Percentiles rank a stretch among this genome's conserved stretches.
Conservation (phyloP, 2,113 vertebrate species). For the Psittacula cyanocephala region DNA sequence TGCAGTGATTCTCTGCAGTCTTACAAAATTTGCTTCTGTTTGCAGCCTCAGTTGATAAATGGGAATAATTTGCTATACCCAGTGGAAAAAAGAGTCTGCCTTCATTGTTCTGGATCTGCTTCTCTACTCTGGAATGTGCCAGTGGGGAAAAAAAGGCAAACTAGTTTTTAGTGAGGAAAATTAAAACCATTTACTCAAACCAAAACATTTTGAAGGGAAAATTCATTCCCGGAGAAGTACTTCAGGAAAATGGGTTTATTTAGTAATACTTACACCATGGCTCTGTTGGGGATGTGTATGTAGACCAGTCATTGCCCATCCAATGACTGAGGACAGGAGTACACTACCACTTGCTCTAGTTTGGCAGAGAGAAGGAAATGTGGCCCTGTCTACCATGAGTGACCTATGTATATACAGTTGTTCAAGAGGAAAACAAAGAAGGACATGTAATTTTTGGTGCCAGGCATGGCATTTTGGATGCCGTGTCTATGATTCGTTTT, state of each 20-base stretch:
- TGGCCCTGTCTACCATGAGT: not conserved
- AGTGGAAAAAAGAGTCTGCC: not conserved
- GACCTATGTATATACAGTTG: accelerated
- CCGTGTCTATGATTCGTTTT: not conserved
- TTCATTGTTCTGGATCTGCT: not conserved
- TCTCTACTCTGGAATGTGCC: not conserved
- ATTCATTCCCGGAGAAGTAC: not conserved
- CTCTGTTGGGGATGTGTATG: not conserved
- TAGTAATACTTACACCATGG: not conserved
- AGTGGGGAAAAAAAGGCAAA: not conserved
- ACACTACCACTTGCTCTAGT: accelerated
- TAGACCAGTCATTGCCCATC: not conserved
- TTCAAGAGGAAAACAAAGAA: not conserved
- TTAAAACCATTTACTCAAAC: not conserved
- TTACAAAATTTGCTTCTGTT: not conserved
- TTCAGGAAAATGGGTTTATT: not conserved
- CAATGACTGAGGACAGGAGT: accelerated
- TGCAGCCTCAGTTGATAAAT: not conserved
- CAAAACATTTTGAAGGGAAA: not conserved
- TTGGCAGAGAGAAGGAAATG: not conserved
- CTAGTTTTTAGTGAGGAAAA: not conserved
- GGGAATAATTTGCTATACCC: not conserved
- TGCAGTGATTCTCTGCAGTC: not conserved
- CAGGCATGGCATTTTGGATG: not conserved
- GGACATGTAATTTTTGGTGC: not conserved